Conservation (phyloP, 2,888 invertebrate genomes). For the Trichopria drosophilae region DNA sequence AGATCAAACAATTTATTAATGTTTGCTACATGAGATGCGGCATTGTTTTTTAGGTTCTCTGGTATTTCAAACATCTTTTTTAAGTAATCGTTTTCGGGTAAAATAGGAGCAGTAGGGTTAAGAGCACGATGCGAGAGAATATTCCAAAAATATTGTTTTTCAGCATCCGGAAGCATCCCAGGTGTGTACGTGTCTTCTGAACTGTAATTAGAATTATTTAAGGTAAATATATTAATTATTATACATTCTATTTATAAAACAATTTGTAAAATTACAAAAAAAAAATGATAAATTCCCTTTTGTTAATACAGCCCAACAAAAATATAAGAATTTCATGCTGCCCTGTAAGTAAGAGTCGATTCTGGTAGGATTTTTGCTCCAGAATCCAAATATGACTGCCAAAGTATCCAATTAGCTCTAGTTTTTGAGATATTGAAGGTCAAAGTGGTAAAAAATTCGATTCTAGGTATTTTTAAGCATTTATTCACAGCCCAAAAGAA, state of each 20-base stretch:
- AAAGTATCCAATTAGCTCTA: too few species aligned
- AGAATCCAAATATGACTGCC: too few species aligned
- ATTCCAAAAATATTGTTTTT: constrained; percentile 44
- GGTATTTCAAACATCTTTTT: constrained; percentile 35
- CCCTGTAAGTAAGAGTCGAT: too few species aligned
- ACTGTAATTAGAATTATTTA: too few species aligned
- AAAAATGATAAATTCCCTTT: background rate
- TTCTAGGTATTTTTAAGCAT: too few species aligned
- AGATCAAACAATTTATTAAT: constrained; percentile 37
- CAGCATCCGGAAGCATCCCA: constrained; percentile 40
- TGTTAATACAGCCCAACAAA: too few species aligned
- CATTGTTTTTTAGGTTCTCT: constrained; percentile 28
- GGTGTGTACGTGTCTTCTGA: too few species aligned
- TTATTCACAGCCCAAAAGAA: too few species aligned
- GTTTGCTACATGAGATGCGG: constrained; percentile 22
- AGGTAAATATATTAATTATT: background rate
- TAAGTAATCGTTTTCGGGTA: constrained; percentile 37
- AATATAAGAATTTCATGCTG: too few species aligned
- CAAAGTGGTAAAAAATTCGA: too few species aligned
- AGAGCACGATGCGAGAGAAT: constrained; percentile 43
- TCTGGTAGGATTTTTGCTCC: too few species aligned
- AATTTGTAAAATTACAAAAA: background rate
- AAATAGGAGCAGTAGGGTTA: constrained; percentile 41
- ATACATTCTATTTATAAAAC: background rate
- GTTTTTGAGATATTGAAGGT: too few species aligned